These are phyloP conservation scores for Uropsilus gracilis DNA, from an alignment of 2,113 vertebrate genomes.

Conservation along the genomic window DNA sequence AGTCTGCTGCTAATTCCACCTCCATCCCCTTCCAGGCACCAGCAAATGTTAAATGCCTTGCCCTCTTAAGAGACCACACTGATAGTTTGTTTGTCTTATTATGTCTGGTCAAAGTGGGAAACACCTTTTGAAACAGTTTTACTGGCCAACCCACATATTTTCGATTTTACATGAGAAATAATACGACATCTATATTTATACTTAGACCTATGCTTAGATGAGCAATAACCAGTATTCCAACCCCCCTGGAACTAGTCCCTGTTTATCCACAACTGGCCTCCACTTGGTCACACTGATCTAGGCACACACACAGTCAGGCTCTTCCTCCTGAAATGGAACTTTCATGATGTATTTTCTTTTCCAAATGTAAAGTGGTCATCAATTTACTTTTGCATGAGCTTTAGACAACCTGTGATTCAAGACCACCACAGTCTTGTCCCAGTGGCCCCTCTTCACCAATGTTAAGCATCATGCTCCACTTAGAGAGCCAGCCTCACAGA, in stretches of 20 bases:
- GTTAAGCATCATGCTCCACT: background rate
- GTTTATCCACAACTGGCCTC: background rate
- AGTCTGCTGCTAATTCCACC: background rate
- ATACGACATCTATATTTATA: background rate
- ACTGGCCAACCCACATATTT: background rate
- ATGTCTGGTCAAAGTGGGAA: background rate
- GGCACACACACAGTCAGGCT: background rate
- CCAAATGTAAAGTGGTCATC: background rate
- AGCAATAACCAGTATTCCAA: background rate
- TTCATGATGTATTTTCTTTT: background rate
- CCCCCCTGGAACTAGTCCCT: background rate
- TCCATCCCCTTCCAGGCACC: background rate
- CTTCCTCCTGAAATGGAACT: background rate
- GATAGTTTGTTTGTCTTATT: background rate
- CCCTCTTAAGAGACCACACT: background rate
- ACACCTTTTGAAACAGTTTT: background rate
- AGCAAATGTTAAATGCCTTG: slow-evolving; percentile 10
- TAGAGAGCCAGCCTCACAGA: background rate
- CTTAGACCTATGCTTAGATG: background rate
- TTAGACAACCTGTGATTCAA: background rate
- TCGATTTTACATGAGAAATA: background rate
- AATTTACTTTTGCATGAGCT: background rate
- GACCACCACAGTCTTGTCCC: background rate
- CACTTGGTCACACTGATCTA: background rate
- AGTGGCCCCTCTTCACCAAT: background rate